Base-by-base conservation (phyloP, 2,113 vertebrate genomes). In the Anhinga rufa region DNA sequence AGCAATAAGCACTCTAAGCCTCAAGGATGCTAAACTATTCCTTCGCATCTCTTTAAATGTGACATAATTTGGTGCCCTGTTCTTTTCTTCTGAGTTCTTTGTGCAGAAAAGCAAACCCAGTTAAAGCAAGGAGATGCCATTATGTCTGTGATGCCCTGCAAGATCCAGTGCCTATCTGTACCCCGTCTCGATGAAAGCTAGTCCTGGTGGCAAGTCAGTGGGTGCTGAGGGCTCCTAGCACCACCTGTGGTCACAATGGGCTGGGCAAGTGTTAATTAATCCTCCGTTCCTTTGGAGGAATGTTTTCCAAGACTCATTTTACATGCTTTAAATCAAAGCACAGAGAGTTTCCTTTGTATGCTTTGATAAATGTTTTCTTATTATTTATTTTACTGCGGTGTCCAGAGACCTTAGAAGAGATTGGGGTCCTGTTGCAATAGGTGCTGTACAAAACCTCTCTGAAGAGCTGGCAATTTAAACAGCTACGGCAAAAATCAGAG, bases 281-380 rank as follows among this genome's bases (percentile, higher is more conserved):
- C 78, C 93, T 80, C 49, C 0, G 2, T 40, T 90, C 87, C 90
- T 82, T 58, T 69, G 49, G 29, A 91, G 89, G 44, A 91, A 94
- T 94, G 87, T 93, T 96, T 96, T 96, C 89, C 70, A 87, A 89
- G 93, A 52, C 90, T 95, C 87, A 8, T 90, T 97, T 96, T 96
- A 95, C 92, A 82, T 5, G 3, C 58, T 85, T 58, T 85, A 95
- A 96, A 95, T 90, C 92, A 94, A 90, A 96, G 92, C 90, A 80
- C 84, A 88, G 75, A 91, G 91, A 82, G 87, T 46, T 29, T 51
- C 87, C 82, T 91, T 90, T 85, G 82, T 76, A 38, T 31, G 66
- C 70, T 96, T 95, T 96, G 92, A 91, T 69, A 92, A 96, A 96
- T 92, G 75, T 51, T 77, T 83, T 88, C 20, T 46, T 40, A 4